Evolutionary conservation across 2,113 vertebrate species (phyloP).

Genomic region (Oncorhynchus kisutch): DNA sequence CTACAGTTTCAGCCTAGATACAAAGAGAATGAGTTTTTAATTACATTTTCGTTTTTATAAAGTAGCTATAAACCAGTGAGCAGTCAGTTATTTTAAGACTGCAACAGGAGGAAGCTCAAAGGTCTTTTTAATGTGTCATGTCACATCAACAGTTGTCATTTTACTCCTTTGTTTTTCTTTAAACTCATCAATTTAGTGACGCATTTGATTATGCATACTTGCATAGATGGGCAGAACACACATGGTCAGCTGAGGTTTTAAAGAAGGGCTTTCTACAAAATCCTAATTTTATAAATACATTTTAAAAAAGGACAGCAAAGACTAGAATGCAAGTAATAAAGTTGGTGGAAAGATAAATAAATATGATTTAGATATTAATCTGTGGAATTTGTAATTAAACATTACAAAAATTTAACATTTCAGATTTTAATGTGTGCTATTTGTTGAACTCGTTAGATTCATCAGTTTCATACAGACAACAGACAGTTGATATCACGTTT

Average conservation of each 20-base stretch:
- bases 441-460: not conserved
- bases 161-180: conserved; percentile 7
- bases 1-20: conserved; percentile 1
- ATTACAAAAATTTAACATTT: conserved; percentile 78
- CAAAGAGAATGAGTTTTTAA: not conserved
- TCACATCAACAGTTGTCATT: not conserved
- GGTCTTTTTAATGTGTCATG: not conserved
- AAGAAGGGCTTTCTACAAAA: conserved; percentile 83
- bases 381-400: conserved; percentile 80
- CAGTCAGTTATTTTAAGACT: not conserved
- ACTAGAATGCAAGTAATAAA: conserved; percentile 25
- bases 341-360: conserved; percentile 49
- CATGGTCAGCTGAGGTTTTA: conserved; percentile 38
- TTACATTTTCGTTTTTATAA: not conserved
- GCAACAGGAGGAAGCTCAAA: not conserved
- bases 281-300: conserved; percentile 67
- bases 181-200: conserved; percentile 26
- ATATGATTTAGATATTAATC: conserved; percentile 70
- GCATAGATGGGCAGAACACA: conserved; percentile 12
- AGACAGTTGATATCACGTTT: no score
- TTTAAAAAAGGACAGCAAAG: conserved; percentile 16
- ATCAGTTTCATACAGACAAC: no score
- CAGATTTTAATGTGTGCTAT: conserved; percentile 30
- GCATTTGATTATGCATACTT: not conserved
- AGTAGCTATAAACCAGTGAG: not conserved